Conservation (phyloP, 2,888 invertebrate species). For the Chrysina gloriosa region DNA sequence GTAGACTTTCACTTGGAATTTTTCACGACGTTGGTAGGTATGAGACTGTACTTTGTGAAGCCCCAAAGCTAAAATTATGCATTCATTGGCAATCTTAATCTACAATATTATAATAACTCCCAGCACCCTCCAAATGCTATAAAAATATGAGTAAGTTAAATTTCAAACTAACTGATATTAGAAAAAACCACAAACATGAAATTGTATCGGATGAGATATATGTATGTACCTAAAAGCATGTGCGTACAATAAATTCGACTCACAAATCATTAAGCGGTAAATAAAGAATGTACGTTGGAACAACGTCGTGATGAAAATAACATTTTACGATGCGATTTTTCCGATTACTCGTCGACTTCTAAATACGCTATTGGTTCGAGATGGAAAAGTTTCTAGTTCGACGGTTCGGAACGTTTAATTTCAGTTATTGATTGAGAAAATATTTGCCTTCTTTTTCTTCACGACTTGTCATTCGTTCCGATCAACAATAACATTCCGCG, state of each 20-base stretch:
- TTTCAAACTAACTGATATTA: too few relatives aligned
- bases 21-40: too few relatives aligned
- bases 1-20: too few relatives aligned
- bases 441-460: constrained; percentile 13
- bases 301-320: not conserved
- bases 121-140: too few relatives aligned
- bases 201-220: too few relatives aligned
- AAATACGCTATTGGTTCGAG: not conserved
- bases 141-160: too few relatives aligned
- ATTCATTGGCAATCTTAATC: too few relatives aligned
- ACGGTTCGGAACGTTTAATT: not conserved
- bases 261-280: not conserved
- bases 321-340: constrained; percentile 1
- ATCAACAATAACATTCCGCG: constrained; percentile 24
- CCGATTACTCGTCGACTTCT: constrained; percentile 3
- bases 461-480: not conserved
- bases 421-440: constrained; percentile 7
- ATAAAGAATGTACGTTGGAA: not conserved
- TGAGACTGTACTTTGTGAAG: too few relatives aligned
- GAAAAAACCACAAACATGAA: too few relatives aligned
- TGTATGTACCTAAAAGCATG: too few relatives aligned
- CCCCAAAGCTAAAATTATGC: too few relatives aligned
- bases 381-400: constrained; percentile 5
- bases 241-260: not conserved
- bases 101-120: too few relatives aligned